A percentile compares a stretch with the other conserved stretches of the same genome.
Conservation (phyloP, 2,113 vertebrate genomes). For the Lynx canadensis region DNA sequence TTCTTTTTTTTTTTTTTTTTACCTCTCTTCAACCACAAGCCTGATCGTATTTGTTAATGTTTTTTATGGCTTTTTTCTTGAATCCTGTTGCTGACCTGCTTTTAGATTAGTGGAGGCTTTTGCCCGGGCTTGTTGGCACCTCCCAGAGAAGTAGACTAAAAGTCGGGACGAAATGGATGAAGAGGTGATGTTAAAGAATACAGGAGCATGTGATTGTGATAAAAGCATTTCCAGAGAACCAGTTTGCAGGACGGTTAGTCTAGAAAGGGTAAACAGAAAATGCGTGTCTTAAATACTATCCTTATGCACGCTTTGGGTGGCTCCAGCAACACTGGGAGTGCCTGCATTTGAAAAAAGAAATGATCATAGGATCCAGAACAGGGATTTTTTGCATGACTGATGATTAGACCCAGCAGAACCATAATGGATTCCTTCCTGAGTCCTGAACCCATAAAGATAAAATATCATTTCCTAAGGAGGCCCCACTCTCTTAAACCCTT, state of each 20-base stretch:
- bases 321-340: no score
- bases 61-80: constrained; percentile 14
- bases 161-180: neutral
- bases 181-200: neutral
- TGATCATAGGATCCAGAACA: neutral
- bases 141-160: neutral
- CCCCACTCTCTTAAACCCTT: neutral
- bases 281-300: rapidly evolving
- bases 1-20: neutral
- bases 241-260: neutral
- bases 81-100: neutral
- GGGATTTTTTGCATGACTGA: neutral
- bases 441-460: neutral
- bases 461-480: neutral
- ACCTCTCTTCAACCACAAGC: neutral
- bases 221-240: neutral
- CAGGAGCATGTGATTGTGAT: rapidly evolving
- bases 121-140: neutral
- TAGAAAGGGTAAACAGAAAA: neutral
- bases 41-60: neutral
- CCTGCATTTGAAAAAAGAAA: neutral
- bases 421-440: neutral
- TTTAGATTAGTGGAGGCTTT: neutral
- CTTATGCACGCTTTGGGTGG: rapidly evolving
- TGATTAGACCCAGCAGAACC: neutral